phyloP scores from a whole-genome alignment of 2,797 vertebrate species.

The Pseudocheirus occidentalis region DNA sequence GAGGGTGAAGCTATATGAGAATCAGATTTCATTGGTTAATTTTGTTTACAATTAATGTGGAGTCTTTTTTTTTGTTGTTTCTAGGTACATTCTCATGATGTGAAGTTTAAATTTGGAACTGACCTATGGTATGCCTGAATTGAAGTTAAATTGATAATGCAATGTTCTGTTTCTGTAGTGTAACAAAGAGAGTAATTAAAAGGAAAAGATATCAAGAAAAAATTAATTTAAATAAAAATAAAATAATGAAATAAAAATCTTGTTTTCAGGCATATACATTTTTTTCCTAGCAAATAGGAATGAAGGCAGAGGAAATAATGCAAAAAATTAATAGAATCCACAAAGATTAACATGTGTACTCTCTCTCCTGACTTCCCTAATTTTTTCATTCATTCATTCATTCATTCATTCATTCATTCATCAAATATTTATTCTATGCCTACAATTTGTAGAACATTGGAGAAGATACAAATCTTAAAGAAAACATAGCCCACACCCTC shows the following conservation, averaged over 20 bases:
- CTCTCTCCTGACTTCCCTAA: not conserved
- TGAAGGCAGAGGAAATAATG: conserved; percentile 50
- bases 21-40: not conserved
- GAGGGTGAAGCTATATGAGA: not conserved
- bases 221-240: conserved; percentile 47
- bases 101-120: not conserved
- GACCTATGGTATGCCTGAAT: not conserved
- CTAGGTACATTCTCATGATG: not conserved
- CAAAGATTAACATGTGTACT: conserved; percentile 49
- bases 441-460: not conserved
- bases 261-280: conserved; percentile 52
- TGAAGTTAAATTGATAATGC: conserved; percentile 45
- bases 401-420: not conserved
- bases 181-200: conserved; percentile 25
- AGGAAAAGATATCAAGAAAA: conserved; percentile 15
- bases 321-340: conserved; percentile 50
- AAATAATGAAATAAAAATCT: conserved; percentile 2
- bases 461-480: not conserved
- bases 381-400: not conserved
- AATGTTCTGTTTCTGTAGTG: conserved; percentile 14
- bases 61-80: not conserved
- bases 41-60: not conserved
- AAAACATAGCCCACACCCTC: not conserved
- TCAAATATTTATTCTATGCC: not conserved
- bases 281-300: conserved; percentile 56